phyloP scores from a whole-genome alignment of 2,797 vertebrate species.

The Hyperoplus immaculatus region DNA sequence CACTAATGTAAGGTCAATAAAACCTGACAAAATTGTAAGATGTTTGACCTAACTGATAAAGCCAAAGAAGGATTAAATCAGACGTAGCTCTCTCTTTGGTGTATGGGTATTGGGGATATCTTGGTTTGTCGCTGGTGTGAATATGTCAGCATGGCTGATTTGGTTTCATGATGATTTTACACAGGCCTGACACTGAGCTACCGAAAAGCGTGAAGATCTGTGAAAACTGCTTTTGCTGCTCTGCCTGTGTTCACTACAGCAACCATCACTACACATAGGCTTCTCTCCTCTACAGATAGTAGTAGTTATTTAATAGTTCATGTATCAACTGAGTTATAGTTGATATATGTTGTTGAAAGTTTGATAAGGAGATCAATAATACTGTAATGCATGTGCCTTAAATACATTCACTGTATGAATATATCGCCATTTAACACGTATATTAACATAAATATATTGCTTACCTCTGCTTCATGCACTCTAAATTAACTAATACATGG shows the following conservation, averaged over 20 bases:
- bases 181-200: not conserved
- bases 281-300: constrained; percentile 18
- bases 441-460: no score
- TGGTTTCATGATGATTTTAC: constrained; percentile 5
- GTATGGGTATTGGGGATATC: not conserved
- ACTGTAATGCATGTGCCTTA: no score
- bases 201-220: not conserved
- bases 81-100: not conserved
- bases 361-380: no score
- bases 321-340: no score
- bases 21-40: constrained; percentile 1
- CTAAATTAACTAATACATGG: not conserved
- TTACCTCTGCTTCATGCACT: no score
- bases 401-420: no score
- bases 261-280: constrained; percentile 22
- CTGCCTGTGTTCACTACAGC: not conserved
- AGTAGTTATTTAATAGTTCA: not conserved
- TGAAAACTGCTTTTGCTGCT: constrained; percentile 6
- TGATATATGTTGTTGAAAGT: no score
- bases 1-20: constrained; percentile 23
- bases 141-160: constrained; percentile 19
- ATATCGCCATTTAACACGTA: no score
- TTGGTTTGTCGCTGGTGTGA: constrained; percentile 19
- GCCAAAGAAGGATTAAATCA: not conserved
- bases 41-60: constrained; percentile 25